These are phyloP conservation scores for Drosophila simulans DNA, from an alignment of 1,140 invertebrate genomes.

Conservation along the genomic window DNA sequence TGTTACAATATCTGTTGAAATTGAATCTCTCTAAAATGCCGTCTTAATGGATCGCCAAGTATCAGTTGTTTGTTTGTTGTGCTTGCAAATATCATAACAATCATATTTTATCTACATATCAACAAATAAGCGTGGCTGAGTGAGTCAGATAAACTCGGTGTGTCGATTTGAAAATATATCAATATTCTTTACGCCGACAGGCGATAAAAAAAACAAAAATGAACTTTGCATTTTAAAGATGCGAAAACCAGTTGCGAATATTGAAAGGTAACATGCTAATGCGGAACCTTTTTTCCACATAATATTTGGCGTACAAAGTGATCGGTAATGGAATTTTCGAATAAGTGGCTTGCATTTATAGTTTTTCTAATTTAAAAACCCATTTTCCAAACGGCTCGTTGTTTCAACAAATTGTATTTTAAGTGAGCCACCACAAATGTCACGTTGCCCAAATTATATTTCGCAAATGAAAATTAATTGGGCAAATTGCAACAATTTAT, in stretches of 20 bases:
- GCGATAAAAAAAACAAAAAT: background rate
- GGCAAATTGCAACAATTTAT: background rate
- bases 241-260: background rate
- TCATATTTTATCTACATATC: background rate
- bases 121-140: background rate
- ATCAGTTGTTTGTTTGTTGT: background rate
- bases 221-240: background rate
- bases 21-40: background rate
- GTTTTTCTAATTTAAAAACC: background rate
- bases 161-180: background rate
- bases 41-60: background rate
- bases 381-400: background rate
- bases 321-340: too few species aligned
- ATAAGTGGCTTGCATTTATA: background rate
- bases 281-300: background rate
- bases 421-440: background rate
- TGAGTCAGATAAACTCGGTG: background rate
- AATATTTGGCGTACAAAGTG: too few species aligned
- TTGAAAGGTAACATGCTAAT: background rate
- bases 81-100: constrained; percentile 2
- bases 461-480: background rate
- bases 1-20: constrained; percentile 29
- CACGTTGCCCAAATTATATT: background rate
- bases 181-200: background rate
- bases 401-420: background rate